Percentiles rank a stretch among this genome's conserved stretches.
These are phyloP conservation scores for Antheraea pernyi DNA, from an alignment of 1,140 invertebrate species.

Conservation along the genomic window DNA sequence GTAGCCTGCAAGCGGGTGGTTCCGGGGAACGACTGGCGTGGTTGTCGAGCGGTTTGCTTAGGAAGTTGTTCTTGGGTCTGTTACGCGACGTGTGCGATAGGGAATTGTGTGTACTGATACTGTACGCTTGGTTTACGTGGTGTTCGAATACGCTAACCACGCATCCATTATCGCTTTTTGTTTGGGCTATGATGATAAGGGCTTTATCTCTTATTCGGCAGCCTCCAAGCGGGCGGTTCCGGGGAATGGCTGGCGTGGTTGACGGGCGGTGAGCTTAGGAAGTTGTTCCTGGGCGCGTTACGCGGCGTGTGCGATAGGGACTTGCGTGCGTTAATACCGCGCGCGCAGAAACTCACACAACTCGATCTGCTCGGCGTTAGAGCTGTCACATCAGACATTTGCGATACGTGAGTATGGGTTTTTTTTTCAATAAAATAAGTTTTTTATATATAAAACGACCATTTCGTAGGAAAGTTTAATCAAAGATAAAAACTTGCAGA, in stretches of 20 bases:
- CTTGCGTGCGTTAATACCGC: conserved; percentile 84
- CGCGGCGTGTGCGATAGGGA: conserved; percentile 88
- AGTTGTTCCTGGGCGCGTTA: conserved; percentile 88
- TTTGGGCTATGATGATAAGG: background rate
- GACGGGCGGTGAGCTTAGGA: conserved; percentile 84
- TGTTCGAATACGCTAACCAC: too few relatives aligned
- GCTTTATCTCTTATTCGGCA: conserved; percentile 46
- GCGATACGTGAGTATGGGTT: conserved; percentile 78
- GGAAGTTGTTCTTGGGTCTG: conserved; percentile 88
- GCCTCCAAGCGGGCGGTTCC: conserved; percentile 76
- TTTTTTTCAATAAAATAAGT: too few relatives aligned
- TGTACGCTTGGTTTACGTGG: conserved; percentile 63
- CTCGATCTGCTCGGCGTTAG: conserved; percentile 90
- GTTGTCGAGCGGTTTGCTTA: conserved; percentile 82
- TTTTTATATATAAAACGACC: too few relatives aligned
- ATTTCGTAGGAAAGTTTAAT: too few relatives aligned
- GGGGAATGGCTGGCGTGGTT: conserved; percentile 79
- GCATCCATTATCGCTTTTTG: too few relatives aligned
- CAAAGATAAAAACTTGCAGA: too few relatives aligned
- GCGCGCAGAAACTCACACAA: conserved; percentile 85
- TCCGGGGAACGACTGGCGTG: conserved; percentile 78
- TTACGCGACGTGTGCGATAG: conserved; percentile 87
- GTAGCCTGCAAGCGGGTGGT: conserved; percentile 76
- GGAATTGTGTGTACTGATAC: conserved; percentile 86
- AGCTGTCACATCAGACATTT: conserved; percentile 86